Base-by-base conservation (phyloP, 2,113 vertebrate species). In the Murina feae region DNA sequence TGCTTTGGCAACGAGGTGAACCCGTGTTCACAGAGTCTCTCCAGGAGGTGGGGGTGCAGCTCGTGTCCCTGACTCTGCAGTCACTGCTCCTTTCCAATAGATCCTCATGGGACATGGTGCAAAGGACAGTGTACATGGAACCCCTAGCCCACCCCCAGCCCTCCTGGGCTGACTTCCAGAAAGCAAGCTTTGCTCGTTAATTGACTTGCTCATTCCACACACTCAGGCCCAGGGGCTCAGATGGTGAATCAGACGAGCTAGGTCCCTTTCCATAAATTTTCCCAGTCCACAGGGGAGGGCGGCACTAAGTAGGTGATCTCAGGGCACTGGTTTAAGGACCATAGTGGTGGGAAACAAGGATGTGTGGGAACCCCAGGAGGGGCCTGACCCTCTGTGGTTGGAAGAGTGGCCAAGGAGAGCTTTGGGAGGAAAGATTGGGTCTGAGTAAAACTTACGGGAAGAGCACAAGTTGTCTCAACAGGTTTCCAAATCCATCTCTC, bases 111-210 rank as follows among this genome's bases (percentile, higher is more conserved):
- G n/a, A 49, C 42, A 63, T 11, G 14, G 6, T 20, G 81, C 47
- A 58, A 44, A 90, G 30, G 47, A 28, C 13, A 60, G 20, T 93
- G 35, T 3, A 39, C 39, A 28, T 49, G 8, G 69, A 87, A 89
- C 13, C 10, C 28, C 4, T 49, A 20, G 53, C 17, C 42, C 7
- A 7, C 0, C 4, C 6, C 32, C n/a, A 14, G 25, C 21, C 2
- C 2, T 20, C 11, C 0, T 18, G 51, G 17, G 9, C 37, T n/a
- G 11, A 9, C 37, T 84, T 90, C 53, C 47, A 44, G 8, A 30
- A 76, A 85, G 35, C 53, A 94, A 66, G 39, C 37, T 16, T 17
- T 39, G 32, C n/a, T 58, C 28, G 0, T 68, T 79, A 32, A 65
- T 37, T 8, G 2, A 1, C 30, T 39, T 42, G 28, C 42, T 74